These are phyloP conservation scores for Halcyon senegalensis DNA, from an alignment of 2,113 vertebrate species.

Conservation along the genomic window DNA sequence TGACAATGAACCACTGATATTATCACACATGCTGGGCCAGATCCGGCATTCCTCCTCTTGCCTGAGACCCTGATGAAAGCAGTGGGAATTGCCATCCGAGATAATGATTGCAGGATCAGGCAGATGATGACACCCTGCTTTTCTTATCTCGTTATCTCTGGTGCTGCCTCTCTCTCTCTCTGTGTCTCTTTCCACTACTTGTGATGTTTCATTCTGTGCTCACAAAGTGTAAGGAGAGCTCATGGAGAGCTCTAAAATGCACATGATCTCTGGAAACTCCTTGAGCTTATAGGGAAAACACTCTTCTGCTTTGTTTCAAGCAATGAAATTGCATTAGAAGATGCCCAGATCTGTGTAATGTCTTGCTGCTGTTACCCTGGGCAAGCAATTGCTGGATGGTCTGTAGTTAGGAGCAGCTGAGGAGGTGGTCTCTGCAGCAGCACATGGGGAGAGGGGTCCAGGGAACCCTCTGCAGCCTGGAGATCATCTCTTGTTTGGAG, in stretches of 20 bases:
- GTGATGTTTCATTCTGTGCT: not conserved
- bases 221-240: not conserved
- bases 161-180: not conserved
- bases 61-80: conserved; percentile 49
- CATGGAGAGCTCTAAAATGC: not conserved
- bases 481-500: not conserved
- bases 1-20: conserved; percentile 55
- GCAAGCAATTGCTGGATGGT: not conserved
- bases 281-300: not conserved
- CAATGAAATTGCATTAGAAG: not conserved
- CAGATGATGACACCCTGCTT: not conserved
- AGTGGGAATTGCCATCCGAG: not conserved
- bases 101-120: conserved; percentile 9
- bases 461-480: not conserved
- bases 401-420: not conserved
- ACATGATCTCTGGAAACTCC: not conserved
- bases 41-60: conserved; percentile 6
- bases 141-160: not conserved
- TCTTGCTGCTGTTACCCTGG: not conserved
- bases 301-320: not conserved
- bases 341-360: not conserved
- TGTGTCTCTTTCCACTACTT: not conserved
- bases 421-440: not conserved
- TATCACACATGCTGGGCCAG: not conserved
- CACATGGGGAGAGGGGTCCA: accelerated